These are phyloP conservation scores for Notodonta ziczac DNA, from an alignment of 2,888 invertebrate genomes.

Conservation along the genomic window DNA sequence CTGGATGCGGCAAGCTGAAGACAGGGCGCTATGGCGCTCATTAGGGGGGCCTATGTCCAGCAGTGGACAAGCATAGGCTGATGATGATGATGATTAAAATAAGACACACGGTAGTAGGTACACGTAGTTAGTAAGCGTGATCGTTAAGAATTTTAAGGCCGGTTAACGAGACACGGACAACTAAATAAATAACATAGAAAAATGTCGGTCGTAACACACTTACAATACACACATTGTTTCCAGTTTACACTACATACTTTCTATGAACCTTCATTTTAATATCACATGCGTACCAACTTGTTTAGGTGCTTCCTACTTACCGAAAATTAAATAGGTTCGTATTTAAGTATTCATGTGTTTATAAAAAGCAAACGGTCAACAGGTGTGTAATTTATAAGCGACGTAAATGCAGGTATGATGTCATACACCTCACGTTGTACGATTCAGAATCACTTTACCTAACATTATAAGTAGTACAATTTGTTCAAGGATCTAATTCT, in stretches of 20 bases:
- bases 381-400: conserved; percentile 11
- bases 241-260: neutral
- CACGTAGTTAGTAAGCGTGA: neutral
- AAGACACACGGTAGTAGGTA: too few species aligned
- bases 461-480: conserved; percentile 15
- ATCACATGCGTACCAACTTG: too few species aligned
- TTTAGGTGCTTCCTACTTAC: neutral
- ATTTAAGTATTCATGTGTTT: too few species aligned
- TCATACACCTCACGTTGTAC: conserved; percentile 37
- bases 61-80: too few species aligned
- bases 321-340: neutral
- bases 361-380: neutral
- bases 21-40: too few species aligned
- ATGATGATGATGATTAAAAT: too few species aligned
- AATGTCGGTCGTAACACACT: conserved; percentile 3
- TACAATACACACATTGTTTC: neutral
- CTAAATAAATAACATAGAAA: conserved; percentile 14
- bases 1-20: too few species aligned
- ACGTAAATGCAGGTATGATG: conserved; percentile 45
- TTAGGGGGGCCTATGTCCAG: too few species aligned
- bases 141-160: conserved; percentile 9
- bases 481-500: conserved; percentile 28
- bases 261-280: neutral
- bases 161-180: conserved; percentile 2
- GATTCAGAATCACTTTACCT: conserved; percentile 32